These are phyloP conservation scores for Anthopleura sola DNA, from an alignment of 64 coral and sea anemone genomes.

Conservation along the genomic window DNA sequence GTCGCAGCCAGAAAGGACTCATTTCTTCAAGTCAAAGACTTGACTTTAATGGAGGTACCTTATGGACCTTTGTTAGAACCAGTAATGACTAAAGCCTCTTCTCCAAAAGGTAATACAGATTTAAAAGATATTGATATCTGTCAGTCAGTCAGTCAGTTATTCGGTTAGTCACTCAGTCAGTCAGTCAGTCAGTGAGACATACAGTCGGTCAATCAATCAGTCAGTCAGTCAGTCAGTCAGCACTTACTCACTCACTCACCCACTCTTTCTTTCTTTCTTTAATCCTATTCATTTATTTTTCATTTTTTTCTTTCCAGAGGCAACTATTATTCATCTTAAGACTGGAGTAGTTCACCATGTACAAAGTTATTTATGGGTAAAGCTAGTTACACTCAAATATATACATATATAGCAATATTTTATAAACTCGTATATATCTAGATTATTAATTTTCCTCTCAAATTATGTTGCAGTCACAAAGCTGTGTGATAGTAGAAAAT, in stretches of 20 bases:
- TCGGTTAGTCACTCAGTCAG: too few species aligned
- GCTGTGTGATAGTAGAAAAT: conserved; percentile 75
- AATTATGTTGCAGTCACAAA: conserved; percentile 41
- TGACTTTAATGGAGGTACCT: conserved; percentile 33
- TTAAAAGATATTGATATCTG: background rate
- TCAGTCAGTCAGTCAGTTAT: too few species aligned
- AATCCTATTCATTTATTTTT: background rate
- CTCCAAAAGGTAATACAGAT: conserved; percentile 22
- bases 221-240: too few species aligned
- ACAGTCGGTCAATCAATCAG: too few species aligned
- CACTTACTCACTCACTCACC: too few species aligned
- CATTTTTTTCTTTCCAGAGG: conserved; percentile 52
- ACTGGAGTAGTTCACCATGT: conserved; percentile 72
- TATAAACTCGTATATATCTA: background rate
- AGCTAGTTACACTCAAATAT: background rate
- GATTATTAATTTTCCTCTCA: background rate
- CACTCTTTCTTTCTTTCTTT: background rate
- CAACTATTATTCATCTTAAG: conserved; percentile 85
- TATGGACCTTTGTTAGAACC: conserved; percentile 41
- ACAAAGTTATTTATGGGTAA: conserved; percentile 86
- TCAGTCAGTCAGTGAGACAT: too few species aligned
- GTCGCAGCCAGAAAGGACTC: conserved; percentile 43
- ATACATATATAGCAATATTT: background rate
- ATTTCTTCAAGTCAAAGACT: conserved; percentile 46
- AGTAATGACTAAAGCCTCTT: background rate